These are phyloP conservation scores for Rhabditoides inermis DNA, from an alignment of 2,888 invertebrate species.

Conservation along the genomic window DNA sequence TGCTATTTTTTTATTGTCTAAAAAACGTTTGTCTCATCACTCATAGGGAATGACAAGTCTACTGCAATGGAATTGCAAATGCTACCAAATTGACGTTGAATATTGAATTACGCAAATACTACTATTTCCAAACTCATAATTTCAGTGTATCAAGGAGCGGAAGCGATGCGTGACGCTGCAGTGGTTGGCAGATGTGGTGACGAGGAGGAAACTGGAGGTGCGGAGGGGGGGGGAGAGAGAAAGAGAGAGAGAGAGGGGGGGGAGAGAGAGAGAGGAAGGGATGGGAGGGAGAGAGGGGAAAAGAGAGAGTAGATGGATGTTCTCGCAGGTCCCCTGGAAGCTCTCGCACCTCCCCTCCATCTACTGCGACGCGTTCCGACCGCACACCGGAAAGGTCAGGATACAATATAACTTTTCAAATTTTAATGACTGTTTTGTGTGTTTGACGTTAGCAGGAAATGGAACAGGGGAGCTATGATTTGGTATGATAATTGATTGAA, in stretches of 20 bases:
- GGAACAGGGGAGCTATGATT: too few species aligned
- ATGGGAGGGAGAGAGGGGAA: too few species aligned
- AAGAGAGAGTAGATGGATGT: too few species aligned
- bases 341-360: slow-evolving; percentile 75
- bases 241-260: too few species aligned
- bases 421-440: neutral
- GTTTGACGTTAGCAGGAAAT: neutral
- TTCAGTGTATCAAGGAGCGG: slow-evolving; percentile 43
- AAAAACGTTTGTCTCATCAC: neutral
- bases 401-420: neutral
- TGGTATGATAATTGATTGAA: too few species aligned
- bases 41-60: neutral
- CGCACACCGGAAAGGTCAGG: slow-evolving; percentile 55
- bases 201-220: slow-evolving; percentile 74
- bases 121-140: neutral
- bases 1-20: neutral
- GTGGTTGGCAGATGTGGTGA: slow-evolving; percentile 83
- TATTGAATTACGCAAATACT: too few species aligned
- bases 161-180: slow-evolving; percentile 70
- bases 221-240: too few species aligned
- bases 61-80: too few species aligned
- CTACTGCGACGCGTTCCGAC: slow-evolving; percentile 50
- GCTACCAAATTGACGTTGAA: too few species aligned
- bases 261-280: too few species aligned
- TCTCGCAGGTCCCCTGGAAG: slow-evolving; percentile 91